Percentiles rank a stretch among this genome's conserved stretches.
These are phyloP conservation scores for Myotis lucifugus DNA, from an alignment of 2,113 vertebrate genomes.

Conservation along the genomic window DNA sequence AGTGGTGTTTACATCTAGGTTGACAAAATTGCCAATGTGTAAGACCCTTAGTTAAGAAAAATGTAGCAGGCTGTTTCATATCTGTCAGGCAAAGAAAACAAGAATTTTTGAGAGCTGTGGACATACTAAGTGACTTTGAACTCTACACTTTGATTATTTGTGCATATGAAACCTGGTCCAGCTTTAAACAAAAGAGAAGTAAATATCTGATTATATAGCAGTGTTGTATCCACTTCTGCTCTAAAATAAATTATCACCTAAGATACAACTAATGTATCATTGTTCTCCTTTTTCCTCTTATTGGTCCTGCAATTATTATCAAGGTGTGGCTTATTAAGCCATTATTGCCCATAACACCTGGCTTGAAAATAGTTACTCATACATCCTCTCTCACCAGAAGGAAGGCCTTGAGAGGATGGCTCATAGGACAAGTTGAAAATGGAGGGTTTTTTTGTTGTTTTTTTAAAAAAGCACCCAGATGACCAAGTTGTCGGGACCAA, in stretches of 20 bases:
- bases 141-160: neutral
- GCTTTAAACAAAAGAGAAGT: neutral
- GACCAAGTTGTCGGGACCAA: neutral
- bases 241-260: neutral
- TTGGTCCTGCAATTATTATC: neutral
- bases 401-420: neutral
- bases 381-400: neutral
- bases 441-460: no score
- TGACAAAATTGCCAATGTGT: constrained; percentile 63
- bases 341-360: neutral
- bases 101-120: neutral
- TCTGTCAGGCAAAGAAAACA: constrained; percentile 54
- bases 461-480: neutral
- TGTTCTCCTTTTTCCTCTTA: neutral
- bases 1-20: constrained; percentile 47
- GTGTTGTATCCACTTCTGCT: neutral
- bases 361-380: neutral
- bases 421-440: neutral
- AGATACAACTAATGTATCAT: neutral
- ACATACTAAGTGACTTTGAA: constrained; percentile 69
- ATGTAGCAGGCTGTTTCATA: constrained; percentile 43
- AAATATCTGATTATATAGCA: neutral
- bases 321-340: neutral
- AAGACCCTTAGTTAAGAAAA: constrained; percentile 69
- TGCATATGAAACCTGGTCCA: neutral